Conservation (phyloP, 2,797 vertebrate genomes). For the Pristis pectinata region DNA sequence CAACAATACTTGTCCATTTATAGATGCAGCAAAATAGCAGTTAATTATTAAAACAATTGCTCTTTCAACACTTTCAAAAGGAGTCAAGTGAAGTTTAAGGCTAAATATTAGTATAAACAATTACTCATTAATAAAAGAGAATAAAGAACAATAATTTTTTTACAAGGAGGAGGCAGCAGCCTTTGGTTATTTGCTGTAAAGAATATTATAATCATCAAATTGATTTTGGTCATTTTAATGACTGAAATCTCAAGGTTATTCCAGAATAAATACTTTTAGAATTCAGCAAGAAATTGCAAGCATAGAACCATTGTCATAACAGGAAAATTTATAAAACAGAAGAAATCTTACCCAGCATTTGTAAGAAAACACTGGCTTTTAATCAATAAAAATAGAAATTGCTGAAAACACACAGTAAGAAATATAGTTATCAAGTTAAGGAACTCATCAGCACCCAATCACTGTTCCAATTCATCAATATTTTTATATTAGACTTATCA, state of each 20-base stretch:
- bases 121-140: not conserved
- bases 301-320: not conserved
- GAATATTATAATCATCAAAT: not conserved
- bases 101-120: not conserved
- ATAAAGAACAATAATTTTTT: not conserved
- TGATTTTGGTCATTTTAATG: not conserved
- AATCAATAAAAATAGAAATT: not conserved
- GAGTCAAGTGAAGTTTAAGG: not conserved
- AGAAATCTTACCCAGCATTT: not conserved
- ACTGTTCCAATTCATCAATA: not conserved
- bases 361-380: not conserved
- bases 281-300: not conserved
- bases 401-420: not conserved
- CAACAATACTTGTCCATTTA: not conserved
- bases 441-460: not conserved
- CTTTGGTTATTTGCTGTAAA: not conserved
- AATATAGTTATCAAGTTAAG: not conserved
- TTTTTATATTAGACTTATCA: not conserved
- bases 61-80: too few species aligned
- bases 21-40: too few species aligned
- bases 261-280: not conserved
- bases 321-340: not conserved
- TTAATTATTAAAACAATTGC: too few species aligned
- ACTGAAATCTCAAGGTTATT: not conserved
- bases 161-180: not conserved